Evolutionary conservation across 2,113 vertebrate genomes (phyloP).

Genomic region (Ivindomyrus marchei): DNA sequence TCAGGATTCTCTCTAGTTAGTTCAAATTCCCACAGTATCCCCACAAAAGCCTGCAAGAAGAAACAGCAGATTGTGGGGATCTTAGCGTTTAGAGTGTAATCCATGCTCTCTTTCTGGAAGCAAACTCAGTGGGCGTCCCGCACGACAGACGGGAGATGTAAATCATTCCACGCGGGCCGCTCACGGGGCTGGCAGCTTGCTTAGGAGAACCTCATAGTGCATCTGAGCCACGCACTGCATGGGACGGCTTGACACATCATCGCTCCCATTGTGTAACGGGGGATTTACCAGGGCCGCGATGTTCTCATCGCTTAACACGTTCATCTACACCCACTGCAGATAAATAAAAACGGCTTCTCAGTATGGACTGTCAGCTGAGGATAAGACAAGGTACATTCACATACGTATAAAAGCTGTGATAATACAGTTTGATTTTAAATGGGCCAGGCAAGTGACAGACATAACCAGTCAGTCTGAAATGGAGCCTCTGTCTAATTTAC

Average conservation of each 20-base stretch:
- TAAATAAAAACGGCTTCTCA: background rate
- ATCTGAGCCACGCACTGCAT: background rate
- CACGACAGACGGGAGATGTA: background rate
- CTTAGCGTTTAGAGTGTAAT: background rate
- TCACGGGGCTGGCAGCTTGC: background rate
- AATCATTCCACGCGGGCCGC: background rate
- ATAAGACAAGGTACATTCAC: background rate
- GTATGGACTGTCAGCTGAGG: background rate
- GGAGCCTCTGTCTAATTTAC: background rate
- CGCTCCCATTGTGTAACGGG: no score
- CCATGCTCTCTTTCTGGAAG: background rate
- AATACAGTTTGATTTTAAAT: background rate
- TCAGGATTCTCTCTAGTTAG: background rate
- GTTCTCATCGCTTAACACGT: background rate
- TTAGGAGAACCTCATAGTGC: background rate
- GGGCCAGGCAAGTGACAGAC: background rate
- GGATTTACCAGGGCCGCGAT: background rate
- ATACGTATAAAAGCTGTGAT: background rate
- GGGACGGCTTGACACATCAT: background rate
- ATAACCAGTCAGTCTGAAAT: background rate
- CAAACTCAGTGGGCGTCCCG: background rate
- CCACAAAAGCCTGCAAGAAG: background rate
- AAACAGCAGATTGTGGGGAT: background rate
- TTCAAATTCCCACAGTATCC: background rate
- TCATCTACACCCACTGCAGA: background rate